A percentile compares a stretch with the other conserved stretches of the same genome.
phyloP scores from a whole-genome alignment of 1,140 invertebrate genomes.

The Elysia chlorotica region DNA sequence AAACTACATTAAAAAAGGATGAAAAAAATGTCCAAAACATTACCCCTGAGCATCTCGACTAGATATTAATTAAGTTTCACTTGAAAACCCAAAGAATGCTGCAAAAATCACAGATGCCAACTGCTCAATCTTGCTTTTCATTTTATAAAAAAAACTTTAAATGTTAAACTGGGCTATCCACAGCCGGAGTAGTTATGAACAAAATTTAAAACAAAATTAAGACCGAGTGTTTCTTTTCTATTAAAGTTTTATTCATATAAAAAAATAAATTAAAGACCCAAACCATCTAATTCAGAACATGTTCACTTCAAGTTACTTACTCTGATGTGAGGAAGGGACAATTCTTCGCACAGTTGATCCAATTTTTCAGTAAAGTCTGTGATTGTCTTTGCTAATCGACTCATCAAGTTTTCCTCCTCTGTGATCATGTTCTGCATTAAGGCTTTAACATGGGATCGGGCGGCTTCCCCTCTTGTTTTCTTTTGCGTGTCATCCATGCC shows the following conservation, averaged over 20 bases:
- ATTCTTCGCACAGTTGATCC: conserved; percentile 2
- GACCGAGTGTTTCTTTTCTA: neutral
- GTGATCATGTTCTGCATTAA: conserved; percentile 17
- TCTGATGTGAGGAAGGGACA: conserved; percentile 6
- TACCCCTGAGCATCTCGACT: no score
- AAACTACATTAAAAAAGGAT: neutral
- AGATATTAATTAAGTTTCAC: no score
- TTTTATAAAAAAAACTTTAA: no score
- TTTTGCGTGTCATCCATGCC: conserved; percentile 18
- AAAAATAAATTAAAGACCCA: neutral
- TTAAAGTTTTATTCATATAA: neutral
- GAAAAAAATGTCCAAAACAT: no score
- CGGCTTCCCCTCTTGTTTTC: conserved; percentile 6
- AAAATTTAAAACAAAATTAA: neutral
- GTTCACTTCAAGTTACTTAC: no score
- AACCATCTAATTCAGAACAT: no score
- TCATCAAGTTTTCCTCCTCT: conserved; percentile 13
- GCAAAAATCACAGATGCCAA: no score
- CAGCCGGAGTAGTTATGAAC: neutral
- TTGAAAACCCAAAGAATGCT: no score
- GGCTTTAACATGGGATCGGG: conserved; percentile 4
- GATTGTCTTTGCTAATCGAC: conserved; percentile 4
- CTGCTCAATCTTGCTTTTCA: no score
- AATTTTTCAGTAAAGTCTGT: conserved; percentile 10
- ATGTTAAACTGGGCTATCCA: no score